A percentile compares a stretch with the other conserved stretches of the same genome.
Conservation (phyloP, 2,113 vertebrate species). For the Dendropsophus ebraccatus region DNA sequence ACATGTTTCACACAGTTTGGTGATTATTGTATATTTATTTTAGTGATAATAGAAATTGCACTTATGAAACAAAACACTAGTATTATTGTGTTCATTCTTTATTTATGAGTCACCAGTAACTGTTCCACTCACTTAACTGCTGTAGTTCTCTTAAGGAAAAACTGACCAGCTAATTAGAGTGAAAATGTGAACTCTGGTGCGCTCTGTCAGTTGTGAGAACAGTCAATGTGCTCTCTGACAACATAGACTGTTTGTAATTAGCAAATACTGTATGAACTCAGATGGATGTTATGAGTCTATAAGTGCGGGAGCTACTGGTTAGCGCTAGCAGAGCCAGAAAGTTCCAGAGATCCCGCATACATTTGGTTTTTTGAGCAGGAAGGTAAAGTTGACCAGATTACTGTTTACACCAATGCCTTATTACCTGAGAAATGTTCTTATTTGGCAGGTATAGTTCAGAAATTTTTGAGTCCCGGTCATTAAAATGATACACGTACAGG, state of each 20-base stretch:
- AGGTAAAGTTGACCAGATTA: background rate
- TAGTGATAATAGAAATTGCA: background rate
- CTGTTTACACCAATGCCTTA: background rate
- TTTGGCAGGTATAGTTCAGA: background rate
- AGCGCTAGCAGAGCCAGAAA: background rate
- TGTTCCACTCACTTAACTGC: background rate
- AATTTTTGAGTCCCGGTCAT: too few species aligned
- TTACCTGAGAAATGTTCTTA: background rate
- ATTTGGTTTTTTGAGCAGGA: background rate
- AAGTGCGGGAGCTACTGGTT: background rate
- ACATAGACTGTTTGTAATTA: background rate
- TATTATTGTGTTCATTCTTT: background rate
- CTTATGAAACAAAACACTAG: background rate
- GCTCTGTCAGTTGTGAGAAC: background rate
- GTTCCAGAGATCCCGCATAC: background rate
- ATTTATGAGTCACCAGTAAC: background rate
- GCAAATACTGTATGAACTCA: background rate
- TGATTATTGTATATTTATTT: background rate
- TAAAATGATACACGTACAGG: too few species aligned
- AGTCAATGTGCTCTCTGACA: background rate
- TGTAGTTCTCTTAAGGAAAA: background rate
- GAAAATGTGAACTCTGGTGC: background rate
- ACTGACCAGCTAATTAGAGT: background rate
- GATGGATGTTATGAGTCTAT: background rate
- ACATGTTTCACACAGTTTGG: too few species aligned